Conservation (phyloP, 2,113 vertebrate genomes). For the Anguilla japonica region DNA sequence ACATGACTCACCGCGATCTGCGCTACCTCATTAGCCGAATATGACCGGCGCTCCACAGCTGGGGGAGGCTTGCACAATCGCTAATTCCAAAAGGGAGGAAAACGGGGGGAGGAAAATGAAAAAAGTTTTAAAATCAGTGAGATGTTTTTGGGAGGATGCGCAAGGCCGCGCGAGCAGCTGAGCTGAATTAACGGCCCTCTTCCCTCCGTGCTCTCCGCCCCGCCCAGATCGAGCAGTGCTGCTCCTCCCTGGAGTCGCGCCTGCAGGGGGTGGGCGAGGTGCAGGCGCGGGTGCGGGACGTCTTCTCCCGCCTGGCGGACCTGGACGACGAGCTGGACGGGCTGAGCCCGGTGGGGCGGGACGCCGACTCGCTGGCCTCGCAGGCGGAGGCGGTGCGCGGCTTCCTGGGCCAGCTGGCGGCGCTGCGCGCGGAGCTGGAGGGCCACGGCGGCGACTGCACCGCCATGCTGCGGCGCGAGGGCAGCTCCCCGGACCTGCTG, state of each 20-base stretch:
- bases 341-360: conserved; percentile 85
- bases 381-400: conserved; percentile 82
- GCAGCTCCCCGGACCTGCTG: conserved; percentile 85
- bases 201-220: background rate
- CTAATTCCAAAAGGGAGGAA: background rate
- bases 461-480: conserved; percentile 86
- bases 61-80: background rate
- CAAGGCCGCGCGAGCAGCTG: no score
- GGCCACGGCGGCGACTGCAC: conserved; percentile 79
- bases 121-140: no score
- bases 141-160: no score
- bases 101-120: background rate
- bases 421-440: conserved; percentile 78
- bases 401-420: conserved; percentile 80
- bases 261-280: conserved; percentile 92
- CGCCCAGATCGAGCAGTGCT: conserved; percentile 74
- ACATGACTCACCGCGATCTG: background rate
- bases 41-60: background rate
- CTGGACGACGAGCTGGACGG: conserved; percentile 92
- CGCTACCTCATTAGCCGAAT: background rate
- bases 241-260: conserved; percentile 81
- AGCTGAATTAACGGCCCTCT: background rate
- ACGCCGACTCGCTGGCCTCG: conserved; percentile 88
- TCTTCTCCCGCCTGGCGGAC: conserved; percentile 90
- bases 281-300: conserved; percentile 82